phyloP scores from a whole-genome alignment of 1,140 invertebrate genomes.

The Scaptomyza hsui region DNA sequence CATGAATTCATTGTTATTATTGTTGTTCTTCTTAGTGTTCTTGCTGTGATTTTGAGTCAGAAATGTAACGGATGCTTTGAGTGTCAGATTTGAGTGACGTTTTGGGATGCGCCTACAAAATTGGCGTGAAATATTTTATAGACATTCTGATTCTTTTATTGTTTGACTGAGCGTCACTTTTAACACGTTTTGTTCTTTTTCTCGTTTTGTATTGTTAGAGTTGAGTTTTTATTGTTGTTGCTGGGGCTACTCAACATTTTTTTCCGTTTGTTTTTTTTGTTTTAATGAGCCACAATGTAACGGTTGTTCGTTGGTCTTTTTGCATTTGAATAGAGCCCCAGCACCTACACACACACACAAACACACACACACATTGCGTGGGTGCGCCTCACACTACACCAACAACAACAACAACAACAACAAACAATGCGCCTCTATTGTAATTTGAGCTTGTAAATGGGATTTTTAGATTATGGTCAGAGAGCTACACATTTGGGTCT shows the following conservation, averaged over 20 bases:
- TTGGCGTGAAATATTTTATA: constrained; percentile 76
- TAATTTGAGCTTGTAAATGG: constrained; percentile 73
- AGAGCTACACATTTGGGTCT: constrained; percentile 33
- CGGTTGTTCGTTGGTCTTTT: constrained; percentile 73
- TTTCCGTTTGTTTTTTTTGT: constrained; percentile 18
- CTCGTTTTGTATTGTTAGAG: constrained; percentile 38
- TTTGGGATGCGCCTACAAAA: constrained; percentile 54
- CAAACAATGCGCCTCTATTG: constrained; percentile 70
- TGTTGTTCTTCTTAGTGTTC: no score
- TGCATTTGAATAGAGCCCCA: constrained; percentile 69
- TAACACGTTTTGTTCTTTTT: constrained; percentile 55
- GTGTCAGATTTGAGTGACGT: constrained; percentile 41
- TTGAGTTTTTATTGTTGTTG: constrained; percentile 49
- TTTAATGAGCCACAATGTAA: constrained; percentile 78
- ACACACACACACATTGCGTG: constrained; percentile 46
- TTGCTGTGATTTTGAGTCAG: not conserved
- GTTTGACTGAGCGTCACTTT: constrained; percentile 65
- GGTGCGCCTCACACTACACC: constrained; percentile 54
- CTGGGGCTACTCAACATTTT: constrained; percentile 53
- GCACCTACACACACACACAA: constrained; percentile 22
- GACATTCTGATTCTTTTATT: constrained; percentile 60
- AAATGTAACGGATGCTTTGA: not conserved
- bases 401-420: constrained; percentile 20
- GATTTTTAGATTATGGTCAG: constrained; percentile 62
- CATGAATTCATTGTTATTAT: no score